phyloP scores from a whole-genome alignment of 2,888 invertebrate genomes.

The Sinelater perroti region DNA sequence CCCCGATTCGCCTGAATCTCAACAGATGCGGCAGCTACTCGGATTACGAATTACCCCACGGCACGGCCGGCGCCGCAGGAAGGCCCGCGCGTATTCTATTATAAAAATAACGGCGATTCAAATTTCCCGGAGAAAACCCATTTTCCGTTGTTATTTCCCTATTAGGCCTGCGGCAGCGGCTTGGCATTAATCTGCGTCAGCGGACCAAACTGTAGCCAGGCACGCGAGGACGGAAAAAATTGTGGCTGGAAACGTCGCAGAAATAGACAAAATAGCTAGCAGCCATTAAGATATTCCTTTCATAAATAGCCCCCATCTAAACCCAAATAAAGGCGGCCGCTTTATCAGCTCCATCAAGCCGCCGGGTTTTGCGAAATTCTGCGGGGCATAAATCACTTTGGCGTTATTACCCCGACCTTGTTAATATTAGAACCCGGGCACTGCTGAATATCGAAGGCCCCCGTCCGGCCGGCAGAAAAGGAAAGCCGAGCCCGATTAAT shows the following conservation, averaged over 20 bases:
- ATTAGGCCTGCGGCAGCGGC: not conserved
- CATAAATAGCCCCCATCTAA: not conserved
- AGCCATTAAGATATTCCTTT: no score
- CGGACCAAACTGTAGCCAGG: slow-evolving; percentile 9
- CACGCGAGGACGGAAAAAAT: slow-evolving; percentile 15
- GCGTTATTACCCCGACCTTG: no score
- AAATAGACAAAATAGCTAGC: no score
- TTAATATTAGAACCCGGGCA: no score
- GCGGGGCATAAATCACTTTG: no score
- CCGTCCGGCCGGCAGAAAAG: no score
- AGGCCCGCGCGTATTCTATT: not conserved
- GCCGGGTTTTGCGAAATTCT: no score
- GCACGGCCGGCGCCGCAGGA: slow-evolving; percentile 1
- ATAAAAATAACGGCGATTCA: not conserved
- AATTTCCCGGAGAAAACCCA: not conserved
- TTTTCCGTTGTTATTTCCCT: not conserved
- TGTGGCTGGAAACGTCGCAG: not conserved
- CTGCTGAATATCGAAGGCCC: no score
- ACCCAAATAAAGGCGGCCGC: not conserved
- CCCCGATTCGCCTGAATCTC: slow-evolving; percentile 1
- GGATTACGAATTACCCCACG: slow-evolving; percentile 4
- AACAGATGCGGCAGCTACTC: slow-evolving; percentile 3
- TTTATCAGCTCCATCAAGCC: not conserved
- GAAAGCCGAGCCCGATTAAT: no score
- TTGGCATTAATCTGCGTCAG: slow-evolving; percentile 20